Percentiles rank a stretch among this genome's conserved stretches.
Conservation (phyloP, 2,113 vertebrate genomes). For the Rhynchomys soricoides region DNA sequence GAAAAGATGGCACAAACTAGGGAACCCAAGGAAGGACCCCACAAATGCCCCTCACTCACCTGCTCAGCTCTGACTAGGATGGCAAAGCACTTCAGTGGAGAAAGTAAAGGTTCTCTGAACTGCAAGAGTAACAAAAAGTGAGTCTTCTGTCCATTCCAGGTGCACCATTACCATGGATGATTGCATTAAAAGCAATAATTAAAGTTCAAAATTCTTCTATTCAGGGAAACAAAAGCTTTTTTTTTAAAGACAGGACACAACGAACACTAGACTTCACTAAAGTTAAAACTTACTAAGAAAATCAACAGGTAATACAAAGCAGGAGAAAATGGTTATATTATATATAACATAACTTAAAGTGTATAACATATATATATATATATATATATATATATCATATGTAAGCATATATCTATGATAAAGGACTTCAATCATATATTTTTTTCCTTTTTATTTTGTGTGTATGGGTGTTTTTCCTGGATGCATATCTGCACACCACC, state of each 20-base stretch:
- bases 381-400: background rate
- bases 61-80: background rate
- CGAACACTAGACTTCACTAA: background rate
- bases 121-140: background rate
- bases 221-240: background rate
- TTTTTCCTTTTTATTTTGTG: background rate
- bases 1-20: background rate
- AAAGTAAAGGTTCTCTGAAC: background rate
- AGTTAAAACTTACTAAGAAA: background rate
- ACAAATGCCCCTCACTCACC: background rate
- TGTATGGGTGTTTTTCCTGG: background rate
- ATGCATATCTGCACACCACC: background rate
- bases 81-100: background rate
- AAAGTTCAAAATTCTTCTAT: background rate
- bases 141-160: background rate
- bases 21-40: background rate
- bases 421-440: background rate
- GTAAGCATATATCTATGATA: background rate
- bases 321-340: background rate
- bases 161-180: background rate
- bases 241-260: background rate
- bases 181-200: background rate
- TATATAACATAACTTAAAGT: background rate
- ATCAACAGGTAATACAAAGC: background rate
- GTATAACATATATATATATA: background rate